phyloP scores from a whole-genome alignment of 1,140 invertebrate species.

The Thrips palmi region DNA sequence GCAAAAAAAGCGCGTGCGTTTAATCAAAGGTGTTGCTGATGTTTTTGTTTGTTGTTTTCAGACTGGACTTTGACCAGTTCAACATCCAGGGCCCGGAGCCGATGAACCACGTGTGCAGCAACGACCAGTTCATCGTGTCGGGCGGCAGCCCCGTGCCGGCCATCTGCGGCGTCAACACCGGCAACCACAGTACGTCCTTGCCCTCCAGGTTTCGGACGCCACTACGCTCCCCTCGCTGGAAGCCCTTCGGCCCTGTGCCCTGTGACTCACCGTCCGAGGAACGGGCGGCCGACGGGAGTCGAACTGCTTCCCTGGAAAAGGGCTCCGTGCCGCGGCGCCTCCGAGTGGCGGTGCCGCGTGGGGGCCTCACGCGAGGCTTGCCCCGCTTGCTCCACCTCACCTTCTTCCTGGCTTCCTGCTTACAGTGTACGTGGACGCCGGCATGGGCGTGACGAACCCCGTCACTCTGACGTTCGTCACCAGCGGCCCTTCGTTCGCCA shows the following conservation, averaged over 20 bases:
- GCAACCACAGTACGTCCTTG: constrained; percentile 61
- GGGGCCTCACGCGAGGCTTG: too few relatives aligned
- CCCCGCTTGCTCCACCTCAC: too few relatives aligned
- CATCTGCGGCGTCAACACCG: constrained; percentile 64
- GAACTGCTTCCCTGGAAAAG: too few relatives aligned
- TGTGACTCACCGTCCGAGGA: too few relatives aligned
- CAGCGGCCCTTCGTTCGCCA: constrained; percentile 46
- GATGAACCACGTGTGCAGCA: constrained; percentile 56
- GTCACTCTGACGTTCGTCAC: constrained; percentile 61
- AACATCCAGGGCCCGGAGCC: constrained; percentile 48
- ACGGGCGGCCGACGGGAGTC: too few relatives aligned
- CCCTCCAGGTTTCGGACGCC: too few relatives aligned
- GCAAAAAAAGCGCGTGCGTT: too few relatives aligned
- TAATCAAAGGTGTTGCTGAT: neutral
- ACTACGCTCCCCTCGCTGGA: too few relatives aligned
- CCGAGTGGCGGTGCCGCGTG: too few relatives aligned
- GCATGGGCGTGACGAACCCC: constrained; percentile 47
- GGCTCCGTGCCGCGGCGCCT: too few relatives aligned
- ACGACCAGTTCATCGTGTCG: constrained; percentile 68
- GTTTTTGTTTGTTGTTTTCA: constrained; percentile 20
- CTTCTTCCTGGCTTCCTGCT: too few relatives aligned
- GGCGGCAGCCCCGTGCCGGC: constrained; percentile 59
- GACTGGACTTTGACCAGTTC: constrained; percentile 64
- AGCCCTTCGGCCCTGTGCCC: too few relatives aligned
- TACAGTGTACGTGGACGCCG: constrained; percentile 68